Base-by-base conservation (phyloP, 1,140 invertebrate species). In the Heliconius himera region DNA sequence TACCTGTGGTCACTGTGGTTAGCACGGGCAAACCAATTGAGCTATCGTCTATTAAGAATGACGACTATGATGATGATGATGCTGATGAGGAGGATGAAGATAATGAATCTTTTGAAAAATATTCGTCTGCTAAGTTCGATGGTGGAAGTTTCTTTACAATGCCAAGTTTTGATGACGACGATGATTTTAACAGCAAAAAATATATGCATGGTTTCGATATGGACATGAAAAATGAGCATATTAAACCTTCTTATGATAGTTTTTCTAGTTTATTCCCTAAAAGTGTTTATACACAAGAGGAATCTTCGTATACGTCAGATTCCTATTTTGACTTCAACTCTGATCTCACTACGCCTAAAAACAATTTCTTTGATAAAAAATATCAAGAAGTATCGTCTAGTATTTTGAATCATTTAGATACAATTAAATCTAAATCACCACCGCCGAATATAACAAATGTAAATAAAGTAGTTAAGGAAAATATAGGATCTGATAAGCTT, bases 361-460 rank as follows among this genome's bases (percentile, higher is more conserved):
- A 94, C 76, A 89, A 92, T 76, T 94, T 90, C 73, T 94, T 94
- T 80, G 93, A 94, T 82, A 91, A 91, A 82, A 94, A 93, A 73
- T 93, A 86, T 83, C 81, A 89, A 70, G 84, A 90, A 73, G 84
- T 94, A 81, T 92, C 93, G n/a, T 85, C 84, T 41, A 92, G 91
- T 86, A 94, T 94, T 75, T 85, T 88, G 74, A 91, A 89, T 74
- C 90, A 91, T 71, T 84, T 94, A 83, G 90, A 89, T 36, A 82
- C 84, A 72, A 89, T 90, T 26, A 88, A 89, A 89, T 77, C 85
- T 60, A 91, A 90, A 85, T 76, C 85, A 6, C 83, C 88, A 29
- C 81, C 85, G 77, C 66, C 88, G 20, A 91, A 92, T 86, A 76
- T 74, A 20, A 93, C 88, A 56, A 89, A 89, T 81, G 78, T 87